Conservation (phyloP, 2,113 vertebrate species). For the Glaucidium brasilianum region DNA sequence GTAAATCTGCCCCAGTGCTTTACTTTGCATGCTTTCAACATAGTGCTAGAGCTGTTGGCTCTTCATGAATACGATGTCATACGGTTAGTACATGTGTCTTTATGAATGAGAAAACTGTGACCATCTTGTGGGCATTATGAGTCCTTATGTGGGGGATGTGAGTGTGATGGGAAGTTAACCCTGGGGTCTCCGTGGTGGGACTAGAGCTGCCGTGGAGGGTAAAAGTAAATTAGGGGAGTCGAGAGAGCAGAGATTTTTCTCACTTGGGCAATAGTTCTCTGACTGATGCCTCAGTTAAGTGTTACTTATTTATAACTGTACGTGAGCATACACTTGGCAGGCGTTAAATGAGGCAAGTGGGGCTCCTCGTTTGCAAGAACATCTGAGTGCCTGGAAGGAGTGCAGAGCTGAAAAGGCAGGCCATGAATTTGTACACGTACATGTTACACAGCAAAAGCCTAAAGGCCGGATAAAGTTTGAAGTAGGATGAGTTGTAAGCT, state of each 20-base stretch:
- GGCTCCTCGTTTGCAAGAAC: background rate
- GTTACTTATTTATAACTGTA: background rate
- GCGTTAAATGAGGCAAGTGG: background rate
- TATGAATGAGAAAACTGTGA: background rate
- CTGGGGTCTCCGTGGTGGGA: background rate
- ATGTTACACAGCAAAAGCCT: background rate
- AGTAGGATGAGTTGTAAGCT: background rate
- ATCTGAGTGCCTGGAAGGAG: background rate
- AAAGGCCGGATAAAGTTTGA: background rate
- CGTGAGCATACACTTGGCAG: background rate
- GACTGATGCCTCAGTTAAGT: background rate
- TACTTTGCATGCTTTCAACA: background rate
- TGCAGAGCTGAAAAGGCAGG: background rate
- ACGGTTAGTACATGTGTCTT: accelerated
- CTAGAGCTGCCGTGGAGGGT: background rate
- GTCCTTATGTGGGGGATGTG: background rate
- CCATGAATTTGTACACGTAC: background rate
- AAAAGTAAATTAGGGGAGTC: background rate
- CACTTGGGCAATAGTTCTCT: background rate
- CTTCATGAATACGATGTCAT: background rate
- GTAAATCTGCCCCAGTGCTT: background rate
- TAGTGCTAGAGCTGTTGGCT: background rate
- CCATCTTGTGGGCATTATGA: accelerated
- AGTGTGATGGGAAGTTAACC: background rate
- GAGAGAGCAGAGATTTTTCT: background rate